These are phyloP conservation scores for Scomber colias DNA, from an alignment of 2,113 vertebrate species.

Conservation along the genomic window DNA sequence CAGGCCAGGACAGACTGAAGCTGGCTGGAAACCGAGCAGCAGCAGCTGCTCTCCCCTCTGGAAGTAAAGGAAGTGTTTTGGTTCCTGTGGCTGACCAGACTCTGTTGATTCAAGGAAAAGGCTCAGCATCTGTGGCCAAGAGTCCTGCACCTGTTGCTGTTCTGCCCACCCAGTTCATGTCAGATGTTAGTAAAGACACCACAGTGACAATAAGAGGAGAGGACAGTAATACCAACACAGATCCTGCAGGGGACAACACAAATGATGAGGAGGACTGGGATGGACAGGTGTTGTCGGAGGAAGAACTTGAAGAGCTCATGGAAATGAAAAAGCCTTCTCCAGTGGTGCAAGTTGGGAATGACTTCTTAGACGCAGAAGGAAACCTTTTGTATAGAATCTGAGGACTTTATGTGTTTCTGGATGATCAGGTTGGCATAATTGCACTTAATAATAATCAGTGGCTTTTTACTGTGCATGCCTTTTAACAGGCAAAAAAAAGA, in stretches of 20 bases:
- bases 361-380: constrained; percentile 88
- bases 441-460: too few species aligned
- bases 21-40: constrained; percentile 11
- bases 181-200: constrained; percentile 6
- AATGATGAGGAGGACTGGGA: constrained; percentile 70
- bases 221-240: neutral
- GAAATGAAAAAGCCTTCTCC: constrained; percentile 41
- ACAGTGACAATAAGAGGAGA: constrained; percentile 9
- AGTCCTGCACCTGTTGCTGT: constrained; percentile 11
- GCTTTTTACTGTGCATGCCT: neutral
- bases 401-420: constrained; percentile 37
- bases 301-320: constrained; percentile 70
- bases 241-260: constrained; percentile 5
- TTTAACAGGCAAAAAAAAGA: too few species aligned
- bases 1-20: constrained; percentile 20
- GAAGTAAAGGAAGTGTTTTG: constrained; percentile 32
- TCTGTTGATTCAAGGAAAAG: constrained; percentile 6
- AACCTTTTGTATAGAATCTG: constrained; percentile 89
- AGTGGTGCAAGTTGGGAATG: constrained; percentile 80
- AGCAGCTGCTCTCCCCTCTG: constrained; percentile 44
- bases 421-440: neutral
- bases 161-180: constrained; percentile 7
- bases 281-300: constrained; percentile 62
- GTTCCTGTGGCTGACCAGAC: constrained; percentile 30
- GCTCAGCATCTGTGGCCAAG: constrained; percentile 10